Conservation (phyloP, 2,113 vertebrate species). For the Oreocharis arfaki region DNA sequence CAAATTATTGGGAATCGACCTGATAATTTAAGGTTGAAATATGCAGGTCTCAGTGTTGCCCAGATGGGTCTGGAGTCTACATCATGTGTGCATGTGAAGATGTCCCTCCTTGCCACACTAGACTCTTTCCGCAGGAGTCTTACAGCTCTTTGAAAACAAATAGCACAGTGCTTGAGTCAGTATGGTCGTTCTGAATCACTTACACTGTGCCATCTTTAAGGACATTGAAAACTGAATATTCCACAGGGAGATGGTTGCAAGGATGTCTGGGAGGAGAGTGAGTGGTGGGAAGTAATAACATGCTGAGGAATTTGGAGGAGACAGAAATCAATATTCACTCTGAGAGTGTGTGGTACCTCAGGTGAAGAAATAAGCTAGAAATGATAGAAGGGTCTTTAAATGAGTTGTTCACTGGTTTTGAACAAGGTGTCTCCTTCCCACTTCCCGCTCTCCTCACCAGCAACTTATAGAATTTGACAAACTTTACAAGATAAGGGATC, state of each 20-base stretch:
- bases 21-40: neutral
- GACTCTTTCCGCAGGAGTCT: neutral
- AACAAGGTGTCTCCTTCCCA: neutral
- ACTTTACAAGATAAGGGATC: neutral
- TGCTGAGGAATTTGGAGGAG: neutral
- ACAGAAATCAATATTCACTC: neutral
- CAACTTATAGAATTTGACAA: neutral
- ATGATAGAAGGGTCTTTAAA: neutral
- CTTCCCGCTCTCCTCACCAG: neutral
- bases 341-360: neutral
- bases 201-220: neutral
- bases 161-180: rapidly evolving
- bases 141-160: neutral
- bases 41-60: neutral
- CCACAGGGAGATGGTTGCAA: neutral
- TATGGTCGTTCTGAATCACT: neutral
- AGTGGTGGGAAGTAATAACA: neutral
- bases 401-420: neutral
- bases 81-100: neutral
- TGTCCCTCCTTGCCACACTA: neutral
- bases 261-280: rapidly evolving
- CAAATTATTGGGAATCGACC: neutral
- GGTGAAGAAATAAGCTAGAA: neutral
- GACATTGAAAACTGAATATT: neutral
- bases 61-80: neutral